phyloP scores from a whole-genome alignment of 2,888 invertebrate genomes.

The Agrochola macilenta region DNA sequence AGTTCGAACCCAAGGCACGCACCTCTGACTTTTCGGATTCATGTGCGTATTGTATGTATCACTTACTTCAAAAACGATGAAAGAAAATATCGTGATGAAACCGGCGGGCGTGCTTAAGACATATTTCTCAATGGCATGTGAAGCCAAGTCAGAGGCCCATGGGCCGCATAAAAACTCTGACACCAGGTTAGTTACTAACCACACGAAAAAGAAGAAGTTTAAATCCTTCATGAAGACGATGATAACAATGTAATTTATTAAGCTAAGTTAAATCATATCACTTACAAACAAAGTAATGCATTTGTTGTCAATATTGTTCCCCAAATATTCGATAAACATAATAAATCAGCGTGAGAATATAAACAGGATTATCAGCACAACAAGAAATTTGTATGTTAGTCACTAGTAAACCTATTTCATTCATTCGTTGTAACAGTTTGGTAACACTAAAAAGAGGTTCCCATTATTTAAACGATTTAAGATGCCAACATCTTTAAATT shows the following conservation, averaged over 20 bases:
- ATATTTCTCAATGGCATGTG: too few relatives aligned
- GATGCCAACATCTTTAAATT: background rate
- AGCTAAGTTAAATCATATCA: slow-evolving; percentile 35
- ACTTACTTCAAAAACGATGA: too few relatives aligned
- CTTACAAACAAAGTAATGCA: slow-evolving; percentile 25
- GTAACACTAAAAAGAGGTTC: background rate
- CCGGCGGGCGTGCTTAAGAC: too few relatives aligned
- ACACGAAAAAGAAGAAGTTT: too few relatives aligned
- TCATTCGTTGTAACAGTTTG: background rate
- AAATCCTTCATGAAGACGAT: background rate
- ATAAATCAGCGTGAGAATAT: slow-evolving; percentile 60
- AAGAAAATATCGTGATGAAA: too few relatives aligned
- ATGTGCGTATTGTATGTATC: too few relatives aligned
- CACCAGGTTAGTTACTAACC: too few relatives aligned
- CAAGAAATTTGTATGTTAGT: slow-evolving; percentile 37
- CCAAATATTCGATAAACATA: slow-evolving; percentile 47
- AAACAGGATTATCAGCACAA: slow-evolving; percentile 65
- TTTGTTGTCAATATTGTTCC: slow-evolving; percentile 47
- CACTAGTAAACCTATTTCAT: slow-evolving; percentile 10
- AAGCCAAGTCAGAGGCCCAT: too few relatives aligned
- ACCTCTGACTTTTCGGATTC: too few relatives aligned
- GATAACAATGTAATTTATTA: background rate
- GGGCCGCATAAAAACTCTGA: too few relatives aligned
- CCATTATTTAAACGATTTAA: too few relatives aligned
- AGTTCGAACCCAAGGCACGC: too few relatives aligned